Evolutionary conservation across 2,113 vertebrate genomes (phyloP), one percentile per base, ranked within the genome.

Genomic region (Tylochromis polylepis): DNA sequence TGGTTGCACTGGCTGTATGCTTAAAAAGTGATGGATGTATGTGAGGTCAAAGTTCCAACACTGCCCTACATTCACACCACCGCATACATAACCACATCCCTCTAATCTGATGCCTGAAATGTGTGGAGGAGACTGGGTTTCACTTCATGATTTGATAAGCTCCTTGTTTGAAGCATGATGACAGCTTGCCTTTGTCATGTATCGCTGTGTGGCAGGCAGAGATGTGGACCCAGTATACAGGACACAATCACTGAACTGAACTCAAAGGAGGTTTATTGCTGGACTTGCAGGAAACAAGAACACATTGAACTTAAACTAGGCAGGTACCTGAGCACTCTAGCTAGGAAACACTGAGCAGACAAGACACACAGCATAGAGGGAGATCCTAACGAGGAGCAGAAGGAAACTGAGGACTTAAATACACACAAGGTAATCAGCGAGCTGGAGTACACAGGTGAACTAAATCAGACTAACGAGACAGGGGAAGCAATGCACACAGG

Each of bases 11-110:
- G 11, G 4, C 46, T 77, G 70, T 14, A 51, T 51, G 27, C 70
- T 77, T 77, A 36, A 55, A 79, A 78, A 79, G 75, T 79, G 49
- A 79, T 79, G 49, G 29, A 53, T 55, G 51, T 4, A 79, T 36
- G 49, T 79, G 29, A 79, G 49, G 27, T 79, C 29, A 55, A 1
- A 79, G 49, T 55, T 79, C 49, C 51, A 77, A 20, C 46, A 31
- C 16, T n/a, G 24, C 24, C 0, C 6, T 31, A 31, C 27, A 31
- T 77, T 77, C 46, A 51, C 29, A 77, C 43, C 46, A 20, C 70
- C 2, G 31, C 70, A 77, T 51, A 31, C 7, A 6, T 5, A 77
- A 0, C 70, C 16, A 53, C 18, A 5, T 0, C 16, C 16, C 6
- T 77, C 27, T 53, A n/a, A 20, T 77, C 27, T 77, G 27, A 77